Evolutionary conservation across 2,113 vertebrate genomes (phyloP).

Genomic region (Crotophaga sulcirostris): DNA sequence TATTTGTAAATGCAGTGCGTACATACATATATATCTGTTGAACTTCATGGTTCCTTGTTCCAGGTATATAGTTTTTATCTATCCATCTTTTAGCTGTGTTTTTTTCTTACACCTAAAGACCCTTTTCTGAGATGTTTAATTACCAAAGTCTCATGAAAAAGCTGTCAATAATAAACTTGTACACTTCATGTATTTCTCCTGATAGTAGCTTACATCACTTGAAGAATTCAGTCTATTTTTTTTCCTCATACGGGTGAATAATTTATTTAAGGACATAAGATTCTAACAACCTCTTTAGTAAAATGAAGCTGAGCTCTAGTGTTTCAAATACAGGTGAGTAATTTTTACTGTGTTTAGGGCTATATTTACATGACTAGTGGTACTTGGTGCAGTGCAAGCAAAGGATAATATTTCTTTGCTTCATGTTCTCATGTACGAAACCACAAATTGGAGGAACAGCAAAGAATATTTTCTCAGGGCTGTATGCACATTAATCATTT

Average conservation of each 20-base stretch:
- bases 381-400: neutral
- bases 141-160: neutral
- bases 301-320: neutral
- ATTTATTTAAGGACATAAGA: neutral
- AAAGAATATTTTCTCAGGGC: slow-evolving; percentile 19
- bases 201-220: neutral
- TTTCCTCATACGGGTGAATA: neutral
- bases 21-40: no score
- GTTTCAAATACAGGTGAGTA: neutral
- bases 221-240: neutral
- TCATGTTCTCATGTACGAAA: slow-evolving; percentile 39
- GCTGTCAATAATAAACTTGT: neutral
- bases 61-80: neutral
- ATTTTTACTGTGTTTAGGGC: neutral
- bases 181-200: neutral
- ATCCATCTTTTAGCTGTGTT: neutral
- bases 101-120: neutral
- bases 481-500: slow-evolving; percentile 40
- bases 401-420: slow-evolving; percentile 36
- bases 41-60: neutral
- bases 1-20: neutral
- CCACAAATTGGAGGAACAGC: slow-evolving; percentile 44
- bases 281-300: neutral
- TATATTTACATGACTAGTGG: neutral
- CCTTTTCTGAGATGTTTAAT: neutral